Evolutionary conservation across 2,888 invertebrate genomes (phyloP), one percentile per base, ranked within the genome.

Genomic region (Anticlea derivata): DNA sequence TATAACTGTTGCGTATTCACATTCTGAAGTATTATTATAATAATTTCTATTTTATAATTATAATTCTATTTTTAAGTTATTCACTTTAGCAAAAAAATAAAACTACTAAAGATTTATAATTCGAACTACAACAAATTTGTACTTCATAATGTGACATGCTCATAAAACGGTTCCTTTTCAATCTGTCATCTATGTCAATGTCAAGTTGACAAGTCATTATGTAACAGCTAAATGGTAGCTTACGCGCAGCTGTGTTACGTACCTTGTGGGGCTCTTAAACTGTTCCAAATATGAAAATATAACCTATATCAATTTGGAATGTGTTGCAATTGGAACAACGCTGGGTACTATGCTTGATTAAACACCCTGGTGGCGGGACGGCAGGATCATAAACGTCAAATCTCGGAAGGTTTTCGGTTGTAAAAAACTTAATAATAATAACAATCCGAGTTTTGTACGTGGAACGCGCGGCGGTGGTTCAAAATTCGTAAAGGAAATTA

Each of bases 191-290:
- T 30, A 49, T 58, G 37, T 37, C 49, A 55, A 52, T 30, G 29
- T 50, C 29, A 8, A 29, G 30, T 50, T 41, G 49, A 49, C 13
- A 8, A 10, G 26, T 13, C 33, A 31, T 40, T 45, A 78, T 78
- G 73, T 85, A 86, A 86, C 87, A 83, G 86, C 84, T 85, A 80
- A 80, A 81, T 74, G 66, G 72, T 80, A 82, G 86, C 81, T 86
- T 84, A 78, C 80, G 86, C 86, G 87, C 87, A 82, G 85, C 86
- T 87, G 87, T 90, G 88, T 87, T 75, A 78, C 86, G 86, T 88
- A 78, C 82, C 78, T 82, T 58, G 74, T 86, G 86, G 88, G 88
- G 87, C 86, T 86, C 64, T 23, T 5, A 13, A 63, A 63, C 68
- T 70, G 68, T 80, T 78, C 73, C 77, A 74, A 82, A 72, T 53